Percentiles rank a stretch among this genome's conserved stretches.
Evolutionary conservation across 2,113 vertebrate species (phyloP).

Genomic region (Chaetorhynchus papuensis): DNA sequence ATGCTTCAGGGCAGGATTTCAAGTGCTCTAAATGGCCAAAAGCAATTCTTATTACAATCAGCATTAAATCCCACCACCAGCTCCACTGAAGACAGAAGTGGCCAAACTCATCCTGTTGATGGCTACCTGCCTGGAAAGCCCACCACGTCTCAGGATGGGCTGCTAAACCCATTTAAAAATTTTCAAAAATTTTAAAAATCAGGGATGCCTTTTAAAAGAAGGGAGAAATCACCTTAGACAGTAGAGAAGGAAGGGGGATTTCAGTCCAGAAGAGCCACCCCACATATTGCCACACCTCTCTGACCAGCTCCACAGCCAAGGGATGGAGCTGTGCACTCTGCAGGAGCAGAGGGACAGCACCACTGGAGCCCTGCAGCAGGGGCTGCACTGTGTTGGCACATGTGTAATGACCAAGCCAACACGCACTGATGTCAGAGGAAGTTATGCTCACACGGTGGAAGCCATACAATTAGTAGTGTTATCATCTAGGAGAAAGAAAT

Average conservation of each 20-base stretch:
- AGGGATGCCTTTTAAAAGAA: neutral
- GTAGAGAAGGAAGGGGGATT: neutral
- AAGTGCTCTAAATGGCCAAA: neutral
- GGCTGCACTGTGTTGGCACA: rapidly evolving
- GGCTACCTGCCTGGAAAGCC: neutral
- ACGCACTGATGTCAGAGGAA: neutral
- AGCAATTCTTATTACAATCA: neutral
- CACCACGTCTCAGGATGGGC: neutral
- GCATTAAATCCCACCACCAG: neutral
- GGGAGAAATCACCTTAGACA: neutral
- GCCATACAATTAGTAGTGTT: neutral
- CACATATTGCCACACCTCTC: rapidly evolving
- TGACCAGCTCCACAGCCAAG: rapidly evolving
- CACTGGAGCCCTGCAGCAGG: rapidly evolving
- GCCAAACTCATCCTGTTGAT: neutral
- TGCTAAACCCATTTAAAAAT: neutral
- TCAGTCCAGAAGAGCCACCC: neutral
- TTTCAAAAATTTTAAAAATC: neutral
- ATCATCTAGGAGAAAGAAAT: neutral
- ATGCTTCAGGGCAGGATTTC: neutral
- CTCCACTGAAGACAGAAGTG: neutral
- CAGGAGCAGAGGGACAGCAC: neutral
- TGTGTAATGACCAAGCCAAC: neutral
- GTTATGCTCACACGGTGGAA: rapidly evolving
- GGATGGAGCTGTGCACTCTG: neutral